Evolutionary conservation across 2,888 invertebrate genomes (phyloP).

Genomic region (Ophion slaviceki): DNA sequence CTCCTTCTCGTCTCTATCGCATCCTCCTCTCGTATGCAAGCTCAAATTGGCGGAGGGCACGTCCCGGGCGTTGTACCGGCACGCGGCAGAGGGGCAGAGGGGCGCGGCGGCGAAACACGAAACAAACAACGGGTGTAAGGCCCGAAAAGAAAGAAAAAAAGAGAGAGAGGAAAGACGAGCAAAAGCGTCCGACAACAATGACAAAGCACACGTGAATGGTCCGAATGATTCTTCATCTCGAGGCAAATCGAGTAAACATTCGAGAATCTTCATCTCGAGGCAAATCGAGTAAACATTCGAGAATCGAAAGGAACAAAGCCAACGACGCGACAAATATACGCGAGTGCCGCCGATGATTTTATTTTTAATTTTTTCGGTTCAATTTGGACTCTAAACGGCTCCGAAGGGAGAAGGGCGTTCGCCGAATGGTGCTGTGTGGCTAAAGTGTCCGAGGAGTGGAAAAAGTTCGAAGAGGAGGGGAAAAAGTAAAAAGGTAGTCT

Average conservation of each 20-base stretch:
- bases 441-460: background rate
- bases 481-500: slow-evolving; percentile 1
- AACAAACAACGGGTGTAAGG: background rate
- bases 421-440: slow-evolving; percentile 1
- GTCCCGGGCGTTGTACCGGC: slow-evolving; percentile 55
- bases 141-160: background rate
- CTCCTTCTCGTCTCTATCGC: slow-evolving; percentile 52
- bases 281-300: background rate
- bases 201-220: background rate
- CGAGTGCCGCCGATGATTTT: background rate
- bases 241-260: background rate
- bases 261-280: background rate
- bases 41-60: slow-evolving; percentile 68
- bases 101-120: too few relatives aligned
- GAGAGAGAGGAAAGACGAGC: background rate
- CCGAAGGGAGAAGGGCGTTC: background rate
- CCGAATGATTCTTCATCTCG: too few relatives aligned
- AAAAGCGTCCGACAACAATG: background rate
- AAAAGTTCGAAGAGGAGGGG: background rate
- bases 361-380: background rate
- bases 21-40: slow-evolving; percentile 77
- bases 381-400: background rate
- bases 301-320: background rate
- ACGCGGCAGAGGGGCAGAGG: slow-evolving; percentile 43
- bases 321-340: background rate